Evolutionary conservation across 2,113 vertebrate species (phyloP), one percentile per base, ranked within the genome.

Genomic region (Silurus meridionalis): DNA sequence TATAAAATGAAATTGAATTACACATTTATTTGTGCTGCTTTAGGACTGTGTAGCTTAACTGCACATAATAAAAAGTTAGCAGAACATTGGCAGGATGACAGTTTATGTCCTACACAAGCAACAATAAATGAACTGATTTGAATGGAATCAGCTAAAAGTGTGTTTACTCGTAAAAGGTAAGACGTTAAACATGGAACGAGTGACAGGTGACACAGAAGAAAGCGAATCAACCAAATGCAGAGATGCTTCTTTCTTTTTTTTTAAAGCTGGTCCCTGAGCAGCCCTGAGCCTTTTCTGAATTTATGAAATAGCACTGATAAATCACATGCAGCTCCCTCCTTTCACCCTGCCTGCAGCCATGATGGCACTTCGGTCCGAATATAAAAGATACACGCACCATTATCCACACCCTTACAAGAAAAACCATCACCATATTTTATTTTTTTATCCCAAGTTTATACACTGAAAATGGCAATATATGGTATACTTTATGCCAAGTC

Each of bases 281-380:
- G 52, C 8, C 6, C n/a, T 46, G 74, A 67, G 50, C 74, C 11
- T 67, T 78, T 66, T 79, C 46, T 67, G 84, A 80, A 53, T 52
- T 46, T 53, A 66, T 78, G 50, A 85, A 85, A 85, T 78, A 61
- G 63, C 78, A 17, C 78, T 79, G 74, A 72, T 79, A 85, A 48
- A 66, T 50, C 25, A 75, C 60, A 66, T 46, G 58, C 48, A 48
- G 37, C 8, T 46, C 3, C 63, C 69, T 74, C 46, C 1, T 19
- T 57, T n/a, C 75, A 79, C 19, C 55, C 25, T 1, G 55, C 57
- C 17, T 67, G 53, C 28, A 60, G 67, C n/a, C 15, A 67, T 37
- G 66, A 60, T 17, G 82, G 82, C 52, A 83, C 25, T 83, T 82
- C 17, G 11, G 64, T 63, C 25, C 53, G 46, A 57, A 80, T 21